Conservation (phyloP, 2,888 invertebrate species). For the Orgyia antiqua region DNA sequence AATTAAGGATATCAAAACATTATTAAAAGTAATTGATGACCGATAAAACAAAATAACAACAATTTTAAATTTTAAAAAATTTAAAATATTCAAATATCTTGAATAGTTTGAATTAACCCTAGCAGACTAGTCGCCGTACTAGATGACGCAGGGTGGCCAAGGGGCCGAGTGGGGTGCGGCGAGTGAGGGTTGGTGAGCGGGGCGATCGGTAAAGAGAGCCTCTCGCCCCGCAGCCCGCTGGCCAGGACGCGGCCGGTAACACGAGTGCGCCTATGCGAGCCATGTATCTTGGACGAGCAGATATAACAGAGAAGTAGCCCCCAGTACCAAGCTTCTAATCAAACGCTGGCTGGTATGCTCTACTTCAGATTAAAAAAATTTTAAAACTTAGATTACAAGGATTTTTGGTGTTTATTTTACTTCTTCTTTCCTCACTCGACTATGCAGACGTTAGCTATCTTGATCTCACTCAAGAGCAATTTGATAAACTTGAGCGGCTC, state of each 20-base stretch:
- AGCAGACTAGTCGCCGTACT: constrained; percentile 67
- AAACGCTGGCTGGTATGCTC: constrained; percentile 40
- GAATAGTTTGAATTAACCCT: constrained; percentile 74
- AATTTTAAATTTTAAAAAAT: constrained; percentile 26
- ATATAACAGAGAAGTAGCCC: constrained; percentile 78
- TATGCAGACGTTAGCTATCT: no score
- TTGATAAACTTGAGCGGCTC: no score
- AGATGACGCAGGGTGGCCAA: constrained; percentile 66
- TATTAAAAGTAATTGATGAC: no score
- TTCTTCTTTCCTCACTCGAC: no score
- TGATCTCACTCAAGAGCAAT: no score
- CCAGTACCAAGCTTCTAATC: constrained; percentile 66
- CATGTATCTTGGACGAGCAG: constrained; percentile 78
- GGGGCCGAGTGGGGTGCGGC: constrained; percentile 34
- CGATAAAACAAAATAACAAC: no score
- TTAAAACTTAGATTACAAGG: background rate
- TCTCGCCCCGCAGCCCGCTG: constrained; percentile 32
- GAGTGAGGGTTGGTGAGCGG: constrained; percentile 28
- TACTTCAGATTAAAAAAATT: constrained; percentile 33
- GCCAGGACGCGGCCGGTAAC: constrained; percentile 74
- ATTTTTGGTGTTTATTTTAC: no score
- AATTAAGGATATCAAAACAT: no score
- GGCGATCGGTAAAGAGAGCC: constrained; percentile 21
- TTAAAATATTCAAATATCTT: constrained; percentile 69
- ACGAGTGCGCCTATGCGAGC: constrained; percentile 78